phyloP scores from a whole-genome alignment of 2,797 vertebrate species.

The Dendrocincla tyrannina region DNA sequence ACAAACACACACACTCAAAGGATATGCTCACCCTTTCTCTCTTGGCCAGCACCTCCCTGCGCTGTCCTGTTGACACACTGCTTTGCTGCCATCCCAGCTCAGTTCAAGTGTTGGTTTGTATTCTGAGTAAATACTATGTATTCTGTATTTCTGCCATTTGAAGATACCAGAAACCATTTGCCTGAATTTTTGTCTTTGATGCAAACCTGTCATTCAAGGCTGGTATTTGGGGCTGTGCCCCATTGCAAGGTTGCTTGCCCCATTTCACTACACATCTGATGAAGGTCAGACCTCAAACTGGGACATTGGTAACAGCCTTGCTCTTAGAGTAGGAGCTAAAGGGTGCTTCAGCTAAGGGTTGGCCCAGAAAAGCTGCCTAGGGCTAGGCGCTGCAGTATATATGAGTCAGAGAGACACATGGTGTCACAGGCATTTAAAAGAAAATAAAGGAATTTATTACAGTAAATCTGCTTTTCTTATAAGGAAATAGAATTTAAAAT shows the following conservation, averaged over 20 bases:
- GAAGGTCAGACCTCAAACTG: background rate
- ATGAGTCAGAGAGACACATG: background rate
- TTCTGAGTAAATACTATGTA: background rate
- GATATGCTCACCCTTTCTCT: background rate
- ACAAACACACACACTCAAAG: background rate
- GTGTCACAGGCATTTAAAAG: background rate
- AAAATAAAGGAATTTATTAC: background rate
- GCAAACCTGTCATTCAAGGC: background rate
- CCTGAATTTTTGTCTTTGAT: background rate
- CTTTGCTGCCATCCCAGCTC: background rate
- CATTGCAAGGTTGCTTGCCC: background rate
- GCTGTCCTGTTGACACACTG: background rate
- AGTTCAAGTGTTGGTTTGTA: background rate
- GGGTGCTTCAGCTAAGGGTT: background rate
- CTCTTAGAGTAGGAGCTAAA: background rate
- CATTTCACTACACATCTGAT: background rate
- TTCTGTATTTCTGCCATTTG: background rate
- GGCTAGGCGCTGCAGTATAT: background rate
- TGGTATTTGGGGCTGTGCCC: background rate
- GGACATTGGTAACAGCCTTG: background rate
- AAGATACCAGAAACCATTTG: background rate
- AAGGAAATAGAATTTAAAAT: background rate
- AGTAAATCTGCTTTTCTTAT: background rate
- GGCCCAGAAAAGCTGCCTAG: background rate
- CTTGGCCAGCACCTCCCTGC: background rate